These are phyloP conservation scores for Mythimna lalbum DNA, from an alignment of 2,888 invertebrate genomes.

Conservation along the genomic window DNA sequence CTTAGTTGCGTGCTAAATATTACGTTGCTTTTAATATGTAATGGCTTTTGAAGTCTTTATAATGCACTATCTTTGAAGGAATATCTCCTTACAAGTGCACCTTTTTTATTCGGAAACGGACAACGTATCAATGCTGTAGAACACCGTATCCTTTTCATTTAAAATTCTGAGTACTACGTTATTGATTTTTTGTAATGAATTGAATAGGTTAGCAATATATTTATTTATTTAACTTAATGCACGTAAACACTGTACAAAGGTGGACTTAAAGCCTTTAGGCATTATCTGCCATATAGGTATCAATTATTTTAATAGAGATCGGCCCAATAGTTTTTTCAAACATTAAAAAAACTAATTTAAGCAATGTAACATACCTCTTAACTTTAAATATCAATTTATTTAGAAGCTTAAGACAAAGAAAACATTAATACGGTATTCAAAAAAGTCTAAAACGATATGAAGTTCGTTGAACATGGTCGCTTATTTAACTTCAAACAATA, in stretches of 20 bases:
- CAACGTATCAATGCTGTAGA: slow-evolving; percentile 1
- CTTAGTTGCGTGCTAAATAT: not conserved
- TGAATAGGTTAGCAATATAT: slow-evolving; percentile 1
- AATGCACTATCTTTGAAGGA: not conserved
- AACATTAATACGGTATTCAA: slow-evolving; percentile 7
- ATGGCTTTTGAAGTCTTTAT: no score
- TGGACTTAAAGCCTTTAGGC: no score
- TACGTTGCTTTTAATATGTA: not conserved
- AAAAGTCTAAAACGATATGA: slow-evolving; percentile 12
- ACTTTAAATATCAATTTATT: slow-evolving; percentile 13
- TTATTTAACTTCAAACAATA: slow-evolving; percentile 38
- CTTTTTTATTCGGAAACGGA: not conserved
- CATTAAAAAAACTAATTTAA: no score
- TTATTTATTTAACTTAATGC: no score
- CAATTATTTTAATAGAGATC: not conserved
- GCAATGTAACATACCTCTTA: not conserved
- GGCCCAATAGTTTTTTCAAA: no score
- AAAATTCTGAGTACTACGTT: not conserved
- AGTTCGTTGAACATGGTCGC: slow-evolving; percentile 9
- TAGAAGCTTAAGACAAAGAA: slow-evolving; percentile 13
- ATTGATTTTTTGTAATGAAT: slow-evolving; percentile 10
- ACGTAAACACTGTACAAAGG: no score
- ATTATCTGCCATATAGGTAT: no score
- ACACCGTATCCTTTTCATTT: slow-evolving; percentile 17
- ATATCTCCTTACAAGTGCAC: not conserved